Evolutionary conservation across 2,888 invertebrate genomes (phyloP).

Genomic region (Lypha dubia): DNA sequence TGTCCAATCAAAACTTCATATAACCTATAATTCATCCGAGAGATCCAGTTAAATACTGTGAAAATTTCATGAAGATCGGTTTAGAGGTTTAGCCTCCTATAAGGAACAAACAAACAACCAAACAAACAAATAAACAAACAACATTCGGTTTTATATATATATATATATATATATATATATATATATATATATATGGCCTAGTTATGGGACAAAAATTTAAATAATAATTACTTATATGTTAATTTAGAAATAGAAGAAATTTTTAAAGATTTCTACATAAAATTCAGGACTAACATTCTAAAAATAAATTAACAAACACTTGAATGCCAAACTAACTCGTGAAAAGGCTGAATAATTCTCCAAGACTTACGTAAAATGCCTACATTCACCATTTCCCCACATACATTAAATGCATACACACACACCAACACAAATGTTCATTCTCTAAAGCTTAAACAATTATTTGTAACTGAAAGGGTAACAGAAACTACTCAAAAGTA

Average conservation of each 20-base stretch:
- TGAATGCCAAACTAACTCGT: slow-evolving; percentile 12
- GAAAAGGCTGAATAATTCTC: slow-evolving; percentile 11
- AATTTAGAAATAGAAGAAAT: background rate
- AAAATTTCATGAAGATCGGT: too few species aligned
- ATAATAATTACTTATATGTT: too few species aligned
- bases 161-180: too few species aligned
- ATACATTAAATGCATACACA: background rate
- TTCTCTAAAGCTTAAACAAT: background rate
- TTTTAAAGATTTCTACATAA: background rate
- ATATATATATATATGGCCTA: too few species aligned
- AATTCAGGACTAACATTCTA: background rate
- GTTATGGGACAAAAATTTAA: too few species aligned
- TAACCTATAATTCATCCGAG: too few species aligned
- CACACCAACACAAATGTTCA: background rate
- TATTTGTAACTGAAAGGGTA: background rate
- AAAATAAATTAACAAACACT: background rate
- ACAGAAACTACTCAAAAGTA: background rate
- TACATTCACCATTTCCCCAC: background rate
- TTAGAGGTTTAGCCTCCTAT: too few species aligned
- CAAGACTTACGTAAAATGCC: background rate
- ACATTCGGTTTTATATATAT: too few species aligned
- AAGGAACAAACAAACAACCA: too few species aligned
- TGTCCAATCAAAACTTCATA: too few species aligned
- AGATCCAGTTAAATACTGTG: too few species aligned
- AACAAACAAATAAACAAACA: too few species aligned